These are phyloP conservation scores for Exocentrus adspersus DNA, from an alignment of 2,888 invertebrate genomes.

Conservation along the genomic window DNA sequence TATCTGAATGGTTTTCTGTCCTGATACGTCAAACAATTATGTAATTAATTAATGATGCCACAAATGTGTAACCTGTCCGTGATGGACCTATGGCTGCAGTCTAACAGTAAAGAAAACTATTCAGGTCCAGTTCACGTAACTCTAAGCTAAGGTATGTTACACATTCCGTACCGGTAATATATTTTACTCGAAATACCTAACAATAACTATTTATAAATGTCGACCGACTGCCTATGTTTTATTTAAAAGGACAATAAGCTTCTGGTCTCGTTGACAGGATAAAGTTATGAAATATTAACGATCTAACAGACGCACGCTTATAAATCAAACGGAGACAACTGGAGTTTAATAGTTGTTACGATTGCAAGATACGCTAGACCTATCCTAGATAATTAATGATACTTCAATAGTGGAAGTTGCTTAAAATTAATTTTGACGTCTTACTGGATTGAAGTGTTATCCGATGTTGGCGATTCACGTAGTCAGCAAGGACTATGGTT, in stretches of 20 bases:
- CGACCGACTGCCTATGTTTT: slow-evolving; percentile 27
- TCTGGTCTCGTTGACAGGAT: slow-evolving; percentile 37
- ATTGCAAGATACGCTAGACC: slow-evolving; percentile 21
- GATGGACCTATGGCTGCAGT: no score
- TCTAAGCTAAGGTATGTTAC: not conserved
- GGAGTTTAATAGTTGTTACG: slow-evolving; percentile 36
- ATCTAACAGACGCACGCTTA: slow-evolving; percentile 34
- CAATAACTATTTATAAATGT: slow-evolving; percentile 35
- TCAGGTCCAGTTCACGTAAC: no score
- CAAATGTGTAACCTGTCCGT: no score
- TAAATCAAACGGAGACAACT: slow-evolving; percentile 43
- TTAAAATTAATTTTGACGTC: slow-evolving; percentile 30
- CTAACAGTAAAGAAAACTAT: no score
- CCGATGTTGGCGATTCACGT: not conserved
- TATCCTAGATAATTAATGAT: slow-evolving; percentile 33
- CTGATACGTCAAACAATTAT: no score
- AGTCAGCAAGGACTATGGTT: not conserved
- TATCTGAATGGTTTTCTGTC: no score
- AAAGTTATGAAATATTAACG: slow-evolving; percentile 43
- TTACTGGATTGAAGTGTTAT: slow-evolving; percentile 16
- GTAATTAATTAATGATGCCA: no score
- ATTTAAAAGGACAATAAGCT: slow-evolving; percentile 34
- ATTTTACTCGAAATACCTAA: slow-evolving; percentile 26
- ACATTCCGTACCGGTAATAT: slow-evolving; percentile 17
- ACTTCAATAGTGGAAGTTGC: slow-evolving; percentile 23